These are phyloP conservation scores for Notolabrus celidotus DNA, from an alignment of 2,797 vertebrate species.

Conservation along the genomic window DNA sequence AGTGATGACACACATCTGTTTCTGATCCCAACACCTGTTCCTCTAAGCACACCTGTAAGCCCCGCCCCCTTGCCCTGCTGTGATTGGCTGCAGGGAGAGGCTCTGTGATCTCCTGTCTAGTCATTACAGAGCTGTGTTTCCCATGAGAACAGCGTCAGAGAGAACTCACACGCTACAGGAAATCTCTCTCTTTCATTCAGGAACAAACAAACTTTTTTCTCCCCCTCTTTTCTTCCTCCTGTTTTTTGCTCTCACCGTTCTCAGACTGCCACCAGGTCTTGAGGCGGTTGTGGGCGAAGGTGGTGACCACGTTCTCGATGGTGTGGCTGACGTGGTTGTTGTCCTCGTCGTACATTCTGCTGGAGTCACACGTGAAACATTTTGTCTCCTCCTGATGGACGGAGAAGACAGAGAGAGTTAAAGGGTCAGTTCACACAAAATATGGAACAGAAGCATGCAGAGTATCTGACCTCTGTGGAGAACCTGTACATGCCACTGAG, in stretches of 20 bases:
- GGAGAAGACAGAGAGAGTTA: background rate
- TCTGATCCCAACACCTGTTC: constrained; percentile 72
- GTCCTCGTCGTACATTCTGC: constrained; percentile 84
- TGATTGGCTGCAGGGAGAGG: constrained; percentile 44
- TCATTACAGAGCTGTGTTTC: constrained; percentile 70
- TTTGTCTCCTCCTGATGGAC: constrained; percentile 94
- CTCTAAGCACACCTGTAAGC: constrained; percentile 65
- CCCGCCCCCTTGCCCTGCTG: constrained; percentile 32
- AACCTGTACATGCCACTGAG: too few relatives aligned
- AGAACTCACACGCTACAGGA: constrained; percentile 35
- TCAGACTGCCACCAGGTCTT: constrained; percentile 99
- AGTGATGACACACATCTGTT: constrained; percentile 68
- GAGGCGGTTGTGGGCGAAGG: constrained; percentile 94
- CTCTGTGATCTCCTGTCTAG: constrained; percentile 71
- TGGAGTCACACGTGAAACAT: constrained; percentile 94
- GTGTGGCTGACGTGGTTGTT: constrained; percentile 89
- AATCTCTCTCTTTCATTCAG: constrained; percentile 15
- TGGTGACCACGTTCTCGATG: constrained; percentile 96
- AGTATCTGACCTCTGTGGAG: too few relatives aligned
- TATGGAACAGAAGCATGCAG: constrained; percentile 1
- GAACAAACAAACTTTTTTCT: background rate
- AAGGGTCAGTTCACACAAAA: constrained; percentile 5
- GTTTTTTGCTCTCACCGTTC: constrained; percentile 88
- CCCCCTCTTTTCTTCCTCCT: background rate
- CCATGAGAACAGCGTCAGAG: constrained; percentile 57